Conservation (phyloP, 2,888 invertebrate genomes). For the Iselma pallidipennis region DNA sequence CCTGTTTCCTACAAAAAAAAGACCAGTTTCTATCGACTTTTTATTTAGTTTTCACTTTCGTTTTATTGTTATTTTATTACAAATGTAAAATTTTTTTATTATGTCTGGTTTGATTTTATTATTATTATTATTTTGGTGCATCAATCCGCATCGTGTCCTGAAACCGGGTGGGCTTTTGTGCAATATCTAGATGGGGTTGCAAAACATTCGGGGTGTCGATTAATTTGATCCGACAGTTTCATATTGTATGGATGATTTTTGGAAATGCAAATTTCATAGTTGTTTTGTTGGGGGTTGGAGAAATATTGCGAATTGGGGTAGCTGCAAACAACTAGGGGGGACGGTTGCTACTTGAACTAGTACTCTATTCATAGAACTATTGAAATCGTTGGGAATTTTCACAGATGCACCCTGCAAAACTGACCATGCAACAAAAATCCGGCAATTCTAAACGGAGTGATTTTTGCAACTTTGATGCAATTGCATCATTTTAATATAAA, state of each 20-base stretch:
- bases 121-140: neutral
- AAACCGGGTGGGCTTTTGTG: neutral
- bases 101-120: no score
- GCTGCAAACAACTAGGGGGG: neutral
- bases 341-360: neutral
- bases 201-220: neutral
- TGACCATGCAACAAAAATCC: neutral
- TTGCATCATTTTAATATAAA: no score
- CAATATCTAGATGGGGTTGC: neutral
- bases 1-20: neutral
- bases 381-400: neutral
- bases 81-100: neutral
- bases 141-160: neutral
- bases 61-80: neutral
- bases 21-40: no score
- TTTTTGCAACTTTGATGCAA: no score
- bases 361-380: no score
- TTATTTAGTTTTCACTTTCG: neutral
- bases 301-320: neutral
- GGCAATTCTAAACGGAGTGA: neutral
- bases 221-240: no score
- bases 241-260: neutral
- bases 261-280: neutral
- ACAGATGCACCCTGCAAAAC: neutral
- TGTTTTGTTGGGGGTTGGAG: neutral